Base-by-base conservation (phyloP, 2,797 vertebrate species). In the Triplophysa bombifrons region DNA sequence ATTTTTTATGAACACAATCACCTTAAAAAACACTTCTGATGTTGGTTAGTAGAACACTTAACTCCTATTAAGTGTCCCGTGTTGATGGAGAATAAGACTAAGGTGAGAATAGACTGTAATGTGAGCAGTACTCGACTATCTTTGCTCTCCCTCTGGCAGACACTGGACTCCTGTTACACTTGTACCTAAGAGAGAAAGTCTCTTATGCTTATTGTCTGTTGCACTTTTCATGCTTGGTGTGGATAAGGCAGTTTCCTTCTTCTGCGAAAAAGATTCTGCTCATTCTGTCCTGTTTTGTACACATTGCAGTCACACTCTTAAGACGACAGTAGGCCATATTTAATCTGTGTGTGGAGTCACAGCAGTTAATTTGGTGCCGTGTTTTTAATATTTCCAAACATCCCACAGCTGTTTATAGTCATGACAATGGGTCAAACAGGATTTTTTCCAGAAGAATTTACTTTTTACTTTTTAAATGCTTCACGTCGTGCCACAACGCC, bases 31-130 rank as follows among this genome's bases (percentile, higher is more conserved):
- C 7, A 34, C 14, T 22, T 51, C 34, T 22, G 25, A 64, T 19
- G 16, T 44, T 27, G 25, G 12, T 41, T 50, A 0, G 27, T 63
- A 41, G 67, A 53, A 56, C 25, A 50, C 17, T 72, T 27, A 66
- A 65, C 69, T 65, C 13, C 20, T 65, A 12, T 55, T 38, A 51
- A n/a, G 67, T 53, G 46, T 55, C 20, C 14, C 44, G 44, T 46
- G 69, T 20, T 56, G 61, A 46, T 66, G 61, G 22, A 66, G 67
- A 55, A 41, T 27, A 56, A 19, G n/a, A 46, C 12, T 44, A 19
- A 73, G 64, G 70, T 67, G 70, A 56, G 77, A 72, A 82, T 67
- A 72, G 66, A 19, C 41, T 63, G 81, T 81, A 84, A 82, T 72
- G 76, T 53, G 82, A 84, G 84, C 61, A 56, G 60, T n/a, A 38